Evolutionary conservation across 2,797 vertebrate species (phyloP).

Genomic region (Leptodactylus fallax): DNA sequence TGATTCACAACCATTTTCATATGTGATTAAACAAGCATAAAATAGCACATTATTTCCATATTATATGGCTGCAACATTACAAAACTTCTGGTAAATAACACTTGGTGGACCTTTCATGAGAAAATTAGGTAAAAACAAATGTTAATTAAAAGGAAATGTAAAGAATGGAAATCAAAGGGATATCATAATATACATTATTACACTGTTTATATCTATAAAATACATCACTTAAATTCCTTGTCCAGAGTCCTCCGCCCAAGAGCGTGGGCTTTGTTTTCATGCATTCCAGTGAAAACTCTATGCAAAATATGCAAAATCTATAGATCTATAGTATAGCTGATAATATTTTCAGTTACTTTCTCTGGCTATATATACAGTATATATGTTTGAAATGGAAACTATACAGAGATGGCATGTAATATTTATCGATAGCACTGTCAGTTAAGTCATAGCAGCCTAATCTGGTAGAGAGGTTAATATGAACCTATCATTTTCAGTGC

Average conservation of each 20-base stretch:
- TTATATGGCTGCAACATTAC: not conserved
- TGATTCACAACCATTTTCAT: not conserved
- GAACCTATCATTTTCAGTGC: not conserved
- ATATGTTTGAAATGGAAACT: not conserved
- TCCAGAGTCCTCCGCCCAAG: not conserved
- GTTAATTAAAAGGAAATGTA: slow-evolving; percentile 22
- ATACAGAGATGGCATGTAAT: not conserved
- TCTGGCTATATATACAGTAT: not conserved
- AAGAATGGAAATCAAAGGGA: slow-evolving; percentile 31
- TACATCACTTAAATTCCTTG: slow-evolving; percentile 40
- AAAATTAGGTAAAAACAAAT: not conserved
- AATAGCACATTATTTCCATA: not conserved
- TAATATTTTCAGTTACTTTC: not conserved
- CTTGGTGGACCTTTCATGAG: not conserved
- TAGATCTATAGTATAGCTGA: not conserved
- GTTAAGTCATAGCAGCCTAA: too few relatives aligned
- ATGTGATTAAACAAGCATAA: not conserved
- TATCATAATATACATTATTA: slow-evolving; percentile 44
- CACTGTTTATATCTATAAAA: slow-evolving; percentile 45
- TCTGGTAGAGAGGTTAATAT: too few relatives aligned
- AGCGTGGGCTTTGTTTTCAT: not conserved
- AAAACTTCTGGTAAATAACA: not conserved
- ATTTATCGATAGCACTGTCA: not conserved
- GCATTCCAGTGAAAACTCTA: not conserved
- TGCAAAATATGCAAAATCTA: not conserved